These are phyloP conservation scores for Anneissia japonica DNA, from an alignment of 35 echinoderm and acorn worm genomes.

Conservation along the genomic window DNA sequence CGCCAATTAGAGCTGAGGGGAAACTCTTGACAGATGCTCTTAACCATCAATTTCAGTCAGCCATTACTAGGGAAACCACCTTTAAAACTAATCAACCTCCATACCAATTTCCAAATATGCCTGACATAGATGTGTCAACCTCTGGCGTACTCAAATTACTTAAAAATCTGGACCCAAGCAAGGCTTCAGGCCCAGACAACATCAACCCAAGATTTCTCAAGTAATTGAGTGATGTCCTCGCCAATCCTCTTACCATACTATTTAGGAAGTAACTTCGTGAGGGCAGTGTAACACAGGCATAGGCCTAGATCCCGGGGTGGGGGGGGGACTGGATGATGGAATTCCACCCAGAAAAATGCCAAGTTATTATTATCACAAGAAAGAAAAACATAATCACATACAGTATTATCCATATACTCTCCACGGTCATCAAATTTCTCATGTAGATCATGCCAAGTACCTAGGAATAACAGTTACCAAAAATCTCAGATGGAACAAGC, in stretches of 20 bases:
- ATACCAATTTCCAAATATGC: not conserved
- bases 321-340: no score
- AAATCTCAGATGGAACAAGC: no score
- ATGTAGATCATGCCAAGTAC: no score
- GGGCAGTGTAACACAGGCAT: constrained; percentile 9
- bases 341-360: no score
- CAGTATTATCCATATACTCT: no score
- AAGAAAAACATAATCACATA: no score
- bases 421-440: no score
- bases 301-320: not conserved
- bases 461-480: no score
- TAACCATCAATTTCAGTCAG: constrained; percentile 11
- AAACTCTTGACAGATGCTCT: not conserved
- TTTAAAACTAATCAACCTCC: not conserved
- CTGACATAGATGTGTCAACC: not conserved
- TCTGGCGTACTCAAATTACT: not conserved
- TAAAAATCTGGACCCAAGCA: not conserved
- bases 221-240: not conserved
- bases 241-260: not conserved
- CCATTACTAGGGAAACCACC: constrained; percentile 2
- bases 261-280: not conserved
- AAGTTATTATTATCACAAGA: no score
- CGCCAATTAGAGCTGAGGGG: constrained; percentile 4
- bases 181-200: not conserved
- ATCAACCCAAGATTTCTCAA: not conserved